A percentile compares a stretch with the other conserved stretches of the same genome.
Evolutionary conservation across 2,888 invertebrate species (phyloP).

Genomic region (Scrobipalpa atriplicella): DNA sequence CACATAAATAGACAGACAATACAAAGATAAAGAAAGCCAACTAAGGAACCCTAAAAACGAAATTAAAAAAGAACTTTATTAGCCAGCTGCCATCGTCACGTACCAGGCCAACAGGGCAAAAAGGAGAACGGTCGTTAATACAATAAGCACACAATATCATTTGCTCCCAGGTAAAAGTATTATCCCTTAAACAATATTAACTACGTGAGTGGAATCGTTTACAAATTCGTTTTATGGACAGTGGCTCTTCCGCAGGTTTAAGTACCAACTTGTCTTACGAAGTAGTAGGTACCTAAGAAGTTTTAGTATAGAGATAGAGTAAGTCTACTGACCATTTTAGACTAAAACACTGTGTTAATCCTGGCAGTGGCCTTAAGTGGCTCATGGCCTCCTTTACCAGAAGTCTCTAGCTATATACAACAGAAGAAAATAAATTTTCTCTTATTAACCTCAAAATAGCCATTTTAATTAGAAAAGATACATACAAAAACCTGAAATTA

Average conservation of each 20-base stretch:
- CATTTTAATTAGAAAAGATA: too few relatives aligned
- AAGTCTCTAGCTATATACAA: too few relatives aligned
- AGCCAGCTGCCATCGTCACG: conserved; percentile 24
- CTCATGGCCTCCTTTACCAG: too few relatives aligned
- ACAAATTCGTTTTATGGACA: conserved; percentile 56
- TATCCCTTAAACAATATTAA: conserved; percentile 71
- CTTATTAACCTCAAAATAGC: too few relatives aligned
- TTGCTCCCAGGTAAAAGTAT: conserved; percentile 69
- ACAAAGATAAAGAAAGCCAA: too few relatives aligned
- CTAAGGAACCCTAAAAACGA: neutral
- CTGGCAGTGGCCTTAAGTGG: too few relatives aligned
- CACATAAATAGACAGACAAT: too few relatives aligned
- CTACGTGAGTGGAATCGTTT: conserved; percentile 63
- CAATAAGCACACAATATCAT: conserved; percentile 66
- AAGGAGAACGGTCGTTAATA: conserved; percentile 55
- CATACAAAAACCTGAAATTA: too few relatives aligned
- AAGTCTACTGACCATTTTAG: neutral
- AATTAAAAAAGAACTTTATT: conserved; percentile 11
- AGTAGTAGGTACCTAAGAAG: conserved; percentile 9
- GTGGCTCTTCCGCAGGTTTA: conserved; percentile 24
- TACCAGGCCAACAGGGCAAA: conserved; percentile 29
- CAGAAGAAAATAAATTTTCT: too few relatives aligned
- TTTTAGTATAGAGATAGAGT: neutral
- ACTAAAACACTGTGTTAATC: neutral
- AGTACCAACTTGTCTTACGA: conserved; percentile 11